Evolutionary conservation across 2,113 vertebrate genomes (phyloP), one percentile per base, ranked within the genome.

Genomic region (Colistium nudipinnis): DNA sequence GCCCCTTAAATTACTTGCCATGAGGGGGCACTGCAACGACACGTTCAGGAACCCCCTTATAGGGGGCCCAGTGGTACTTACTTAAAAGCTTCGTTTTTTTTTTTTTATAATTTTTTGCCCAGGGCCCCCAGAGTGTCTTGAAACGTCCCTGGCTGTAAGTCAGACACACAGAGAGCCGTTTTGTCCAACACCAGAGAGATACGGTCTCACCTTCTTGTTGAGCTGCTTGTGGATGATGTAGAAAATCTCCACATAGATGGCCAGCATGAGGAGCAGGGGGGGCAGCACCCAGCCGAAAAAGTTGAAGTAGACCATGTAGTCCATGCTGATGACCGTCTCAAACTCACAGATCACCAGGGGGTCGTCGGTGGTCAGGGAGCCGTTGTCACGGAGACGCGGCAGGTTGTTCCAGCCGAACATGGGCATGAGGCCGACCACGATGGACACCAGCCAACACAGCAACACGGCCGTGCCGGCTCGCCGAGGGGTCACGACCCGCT

Each of bases 241-340:
- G 93, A 99, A 99, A 68, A 99, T 97, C 84, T 98, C 96, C 24
- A 93, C 81, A 68, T 99, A 99, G 87, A 99, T 96, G 67, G 95
- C 84, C 38, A 97, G 86, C 96, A 99, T 99, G 73, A 99, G 90
- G 27, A 99, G 47, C 41, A 99, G 91, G 0, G 98, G 97, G 0
- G 95, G 95, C 51, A 99, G 92, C 69, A 99, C 96, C 95, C 97
- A 98, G 28, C 95, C 92, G 0, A 99, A 97, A 89, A 99, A 99
- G 91, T 98, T 99, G 90, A 99, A 99, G 86, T 98, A 99, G 47
- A 99, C 98, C 98, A 99, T 99, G 88, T 98, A 99, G 75, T 98
- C 90, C 98, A 99, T 99, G 90, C 96, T 96, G 93, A 99, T 96
- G 77, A 99, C 96, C 0, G 92, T 95, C 92, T 97, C 97, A 3